Percentiles rank a stretch among this genome's conserved stretches.
These are phyloP conservation scores for Marronus borbonicus DNA, from an alignment of 2,888 invertebrate species.

Conservation along the genomic window DNA sequence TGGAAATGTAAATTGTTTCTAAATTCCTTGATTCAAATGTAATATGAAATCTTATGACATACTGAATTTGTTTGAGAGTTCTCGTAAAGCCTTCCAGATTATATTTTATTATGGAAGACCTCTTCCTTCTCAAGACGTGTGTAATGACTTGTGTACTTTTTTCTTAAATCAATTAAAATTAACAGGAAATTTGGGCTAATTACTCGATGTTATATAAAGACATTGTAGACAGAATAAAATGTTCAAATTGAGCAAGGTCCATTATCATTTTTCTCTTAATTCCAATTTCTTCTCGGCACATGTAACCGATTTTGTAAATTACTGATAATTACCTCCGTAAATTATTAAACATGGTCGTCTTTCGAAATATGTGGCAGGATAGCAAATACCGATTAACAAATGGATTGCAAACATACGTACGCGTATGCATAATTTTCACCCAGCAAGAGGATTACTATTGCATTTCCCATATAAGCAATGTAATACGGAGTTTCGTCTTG, in stretches of 20 bases:
- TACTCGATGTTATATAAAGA: conserved; percentile 2
- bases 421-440: too few relatives aligned
- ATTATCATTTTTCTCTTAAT: conserved; percentile 10
- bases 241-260: conserved; percentile 19
- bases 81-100: too few relatives aligned
- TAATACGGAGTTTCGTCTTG: conserved; percentile 3
- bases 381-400: too few relatives aligned
- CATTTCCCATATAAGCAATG: conserved; percentile 22
- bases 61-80: too few relatives aligned
- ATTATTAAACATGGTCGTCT: conserved; percentile 37
- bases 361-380: conserved; percentile 16
- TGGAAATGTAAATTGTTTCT: too few relatives aligned
- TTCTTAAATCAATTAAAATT: neutral
- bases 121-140: too few relatives aligned
- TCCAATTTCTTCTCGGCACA: neutral
- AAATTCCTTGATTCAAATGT: too few relatives aligned
- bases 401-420: too few relatives aligned
- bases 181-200: neutral
- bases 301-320: conserved; percentile 25
- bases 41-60: too few relatives aligned
- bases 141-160: too few relatives aligned
- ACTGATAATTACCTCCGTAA: conserved; percentile 36
- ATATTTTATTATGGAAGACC: too few relatives aligned
- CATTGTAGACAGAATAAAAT: neutral
- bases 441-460: neutral